Evolutionary conservation across 2,888 invertebrate species (phyloP), one percentile per base, ranked within the genome.

Genomic region (Parapristionchus giblindavisi): DNA sequence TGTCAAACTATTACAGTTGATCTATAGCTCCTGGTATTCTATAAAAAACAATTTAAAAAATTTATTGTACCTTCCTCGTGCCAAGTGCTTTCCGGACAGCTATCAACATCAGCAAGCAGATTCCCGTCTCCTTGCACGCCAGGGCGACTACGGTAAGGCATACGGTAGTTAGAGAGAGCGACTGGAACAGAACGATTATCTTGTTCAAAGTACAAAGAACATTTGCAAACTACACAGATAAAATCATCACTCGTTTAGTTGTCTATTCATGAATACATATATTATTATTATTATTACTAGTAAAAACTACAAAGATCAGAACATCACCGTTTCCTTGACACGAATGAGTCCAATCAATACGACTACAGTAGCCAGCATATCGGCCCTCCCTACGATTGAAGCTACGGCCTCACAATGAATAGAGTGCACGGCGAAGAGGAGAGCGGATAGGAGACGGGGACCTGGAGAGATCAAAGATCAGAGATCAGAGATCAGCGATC

Each of bases 371-470:
- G 96, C 94, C 36, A 94, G 93, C 58, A 97, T 91, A 89, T 98
- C 98, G 2, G 97, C 96, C 75, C 97, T 91, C 1, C 98, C 98
- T 21, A 98, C 97, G 68, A 96, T 92, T 65, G 34, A 52, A n/a
- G 85, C 79, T 3, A 87, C 76, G 85, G 97, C 96, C 89, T 98
- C 98, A 3, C 95, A 94, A 90, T 97, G 97, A 85, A 98, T 93
- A 21, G 97, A 97, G 90, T 98, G 97, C 1, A 93, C 92, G 43
- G 97, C 95, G 89, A 98, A 98, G 54, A 95, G 91, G 11, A 95
- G 91, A 0, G 94, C 94, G 0, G 95, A 86, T 36, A 88, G 93
- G 91, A 8, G 92, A 92, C 5, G 93, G 92, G 83, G 93, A 92
- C 56, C 81, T 43, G 65, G 11, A 60, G 32, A 51, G 48, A 72